Evolutionary conservation across 1,140 invertebrate species (phyloP).

Genomic region (Battus philenor): DNA sequence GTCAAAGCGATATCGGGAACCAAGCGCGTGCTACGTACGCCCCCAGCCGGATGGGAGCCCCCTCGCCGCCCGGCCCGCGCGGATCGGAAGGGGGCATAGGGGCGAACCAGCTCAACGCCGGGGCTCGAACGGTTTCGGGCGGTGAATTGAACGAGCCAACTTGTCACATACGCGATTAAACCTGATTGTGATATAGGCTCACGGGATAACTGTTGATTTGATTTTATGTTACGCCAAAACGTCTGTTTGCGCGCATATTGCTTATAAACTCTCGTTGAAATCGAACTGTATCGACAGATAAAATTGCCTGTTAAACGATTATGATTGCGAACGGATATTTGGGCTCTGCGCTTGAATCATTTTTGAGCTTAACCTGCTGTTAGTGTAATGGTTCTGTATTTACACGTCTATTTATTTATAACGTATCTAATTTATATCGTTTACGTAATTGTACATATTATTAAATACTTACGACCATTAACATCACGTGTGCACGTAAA

Average conservation of each 20-base stretch:
- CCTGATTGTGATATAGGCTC: slow-evolving; percentile 73
- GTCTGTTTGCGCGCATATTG: slow-evolving; percentile 73
- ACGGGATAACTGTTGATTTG: slow-evolving; percentile 73
- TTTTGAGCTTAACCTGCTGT: slow-evolving; percentile 18
- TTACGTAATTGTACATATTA: no score
- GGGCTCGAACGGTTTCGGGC: slow-evolving; percentile 29
- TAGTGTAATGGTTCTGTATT: no score
- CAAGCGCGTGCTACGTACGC: slow-evolving; percentile 42
- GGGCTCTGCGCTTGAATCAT: slow-evolving; percentile 27
- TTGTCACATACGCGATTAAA: slow-evolving; percentile 73
- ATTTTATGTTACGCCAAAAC: slow-evolving; percentile 71
- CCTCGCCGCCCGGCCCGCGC: slow-evolving; percentile 19
- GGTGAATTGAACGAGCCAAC: slow-evolving; percentile 54
- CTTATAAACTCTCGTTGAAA: slow-evolving; percentile 69
- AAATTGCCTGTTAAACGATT: slow-evolving; percentile 68
- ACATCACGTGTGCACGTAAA: no score
- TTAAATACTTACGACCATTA: no score
- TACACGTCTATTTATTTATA: no score
- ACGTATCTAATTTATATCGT: no score
- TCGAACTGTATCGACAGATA: slow-evolving; percentile 60
- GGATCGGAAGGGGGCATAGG: slow-evolving; percentile 1
- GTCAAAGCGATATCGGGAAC: slow-evolving; percentile 78
- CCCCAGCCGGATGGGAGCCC: no score
- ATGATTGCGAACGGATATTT: slow-evolving; percentile 52
- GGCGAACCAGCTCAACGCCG: slow-evolving; percentile 13